A percentile compares a stretch with the other conserved stretches of the same genome.
Conservation (phyloP, 2,888 invertebrate genomes). For the Synanthedon tipuliformis region DNA sequence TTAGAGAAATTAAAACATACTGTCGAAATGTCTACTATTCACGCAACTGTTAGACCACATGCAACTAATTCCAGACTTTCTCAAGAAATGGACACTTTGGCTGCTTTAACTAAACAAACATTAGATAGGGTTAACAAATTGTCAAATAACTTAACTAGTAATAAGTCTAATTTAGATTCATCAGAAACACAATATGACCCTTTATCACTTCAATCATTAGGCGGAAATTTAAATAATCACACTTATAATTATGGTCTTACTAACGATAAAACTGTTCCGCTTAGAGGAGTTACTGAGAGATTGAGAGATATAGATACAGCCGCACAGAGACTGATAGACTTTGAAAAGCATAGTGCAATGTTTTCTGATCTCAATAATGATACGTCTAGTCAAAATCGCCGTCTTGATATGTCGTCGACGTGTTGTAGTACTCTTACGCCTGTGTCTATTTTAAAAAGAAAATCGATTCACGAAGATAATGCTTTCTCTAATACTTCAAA, state of each 20-base stretch:
- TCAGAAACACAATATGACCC: slow-evolving; percentile 46
- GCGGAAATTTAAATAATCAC: slow-evolving; percentile 41
- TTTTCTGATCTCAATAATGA: slow-evolving; percentile 68
- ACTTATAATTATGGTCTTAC: slow-evolving; percentile 44
- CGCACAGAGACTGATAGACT: slow-evolving; percentile 66
- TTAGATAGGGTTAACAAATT: slow-evolving; percentile 76
- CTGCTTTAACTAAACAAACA: slow-evolving; percentile 74
- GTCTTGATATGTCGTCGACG: slow-evolving; percentile 46
- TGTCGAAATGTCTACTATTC: slow-evolving; percentile 55
- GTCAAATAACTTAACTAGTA: slow-evolving; percentile 66
- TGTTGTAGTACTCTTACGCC: slow-evolving; percentile 50
- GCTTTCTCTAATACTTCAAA: slow-evolving; percentile 57
- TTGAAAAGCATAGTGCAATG: slow-evolving; percentile 68
- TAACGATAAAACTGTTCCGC: slow-evolving; percentile 34
- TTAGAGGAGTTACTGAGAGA: slow-evolving; percentile 58
- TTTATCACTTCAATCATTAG: slow-evolving; percentile 41
- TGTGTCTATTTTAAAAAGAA: slow-evolving; percentile 79
- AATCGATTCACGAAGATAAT: slow-evolving; percentile 69
- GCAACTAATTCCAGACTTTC: slow-evolving; percentile 52
- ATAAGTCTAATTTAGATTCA: slow-evolving; percentile 53
- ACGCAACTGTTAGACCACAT: slow-evolving; percentile 56
- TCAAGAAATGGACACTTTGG: slow-evolving; percentile 74
- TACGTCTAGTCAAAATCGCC: slow-evolving; percentile 64
- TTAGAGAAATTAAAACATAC: slow-evolving; percentile 28
- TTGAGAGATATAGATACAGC: slow-evolving; percentile 64